These are phyloP conservation scores for Borostomias antarcticus DNA, from an alignment of 2,797 vertebrate species.

Conservation along the genomic window DNA sequence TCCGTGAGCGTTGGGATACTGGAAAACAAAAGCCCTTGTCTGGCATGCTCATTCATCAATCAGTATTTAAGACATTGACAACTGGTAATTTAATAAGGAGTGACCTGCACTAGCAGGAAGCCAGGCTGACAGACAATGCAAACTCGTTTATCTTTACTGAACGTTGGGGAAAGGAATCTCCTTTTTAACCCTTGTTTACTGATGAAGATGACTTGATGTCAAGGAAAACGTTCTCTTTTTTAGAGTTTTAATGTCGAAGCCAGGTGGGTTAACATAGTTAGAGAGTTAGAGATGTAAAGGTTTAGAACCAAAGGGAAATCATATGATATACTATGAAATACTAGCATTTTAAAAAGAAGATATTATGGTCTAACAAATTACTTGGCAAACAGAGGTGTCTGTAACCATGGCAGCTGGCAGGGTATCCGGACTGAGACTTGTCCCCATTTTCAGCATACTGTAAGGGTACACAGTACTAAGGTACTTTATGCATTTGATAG, in stretches of 20 bases:
- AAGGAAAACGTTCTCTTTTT: neutral
- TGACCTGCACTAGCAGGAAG: slow-evolving; percentile 95
- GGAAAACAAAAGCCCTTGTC: slow-evolving; percentile 82
- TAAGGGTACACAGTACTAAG: slow-evolving; percentile 43
- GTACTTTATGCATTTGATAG: slow-evolving; percentile 47
- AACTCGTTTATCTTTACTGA: slow-evolving; percentile 92
- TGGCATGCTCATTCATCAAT: slow-evolving; percentile 96
- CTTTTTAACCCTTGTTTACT: slow-evolving; percentile 72
- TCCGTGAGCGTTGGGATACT: slow-evolving; percentile 47
- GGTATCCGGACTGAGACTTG: slow-evolving; percentile 27
- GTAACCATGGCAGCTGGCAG: slow-evolving; percentile 26
- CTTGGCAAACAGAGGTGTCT: slow-evolving; percentile 22
- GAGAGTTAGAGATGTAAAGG: neutral
- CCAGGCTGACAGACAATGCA: slow-evolving; percentile 94
- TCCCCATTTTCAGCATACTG: slow-evolving; percentile 27
- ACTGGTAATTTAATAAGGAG: slow-evolving; percentile 98
- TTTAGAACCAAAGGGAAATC: neutral
- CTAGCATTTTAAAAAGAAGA: slow-evolving; percentile 12
- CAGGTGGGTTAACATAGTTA: neutral
- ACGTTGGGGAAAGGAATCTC: slow-evolving; percentile 63
- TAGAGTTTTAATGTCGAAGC: neutral
- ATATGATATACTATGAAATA: slow-evolving; percentile 39
- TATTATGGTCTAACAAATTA: slow-evolving; percentile 18
- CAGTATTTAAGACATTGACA: slow-evolving; percentile 96
- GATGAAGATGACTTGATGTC: no score